Percentiles rank a stretch among this genome's conserved stretches.
phyloP scores from a whole-genome alignment of 1,140 invertebrate genomes.

The Rhynchophorus ferrugineus region DNA sequence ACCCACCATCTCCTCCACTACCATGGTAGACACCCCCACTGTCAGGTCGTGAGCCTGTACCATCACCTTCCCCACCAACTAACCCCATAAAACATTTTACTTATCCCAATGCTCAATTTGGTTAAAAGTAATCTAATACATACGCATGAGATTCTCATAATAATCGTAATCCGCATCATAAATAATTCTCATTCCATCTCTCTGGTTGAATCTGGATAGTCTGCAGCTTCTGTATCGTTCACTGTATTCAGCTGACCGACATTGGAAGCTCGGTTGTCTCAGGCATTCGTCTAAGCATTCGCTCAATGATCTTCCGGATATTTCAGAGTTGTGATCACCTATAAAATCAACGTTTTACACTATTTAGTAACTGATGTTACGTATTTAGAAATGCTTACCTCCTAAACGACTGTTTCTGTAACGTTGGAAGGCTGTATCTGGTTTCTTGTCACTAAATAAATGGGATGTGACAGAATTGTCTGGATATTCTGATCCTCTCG shows the following conservation, averaged over 20 bases:
- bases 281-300: slow-evolving; percentile 85
- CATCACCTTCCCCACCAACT: slow-evolving; percentile 32
- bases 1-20: slow-evolving; percentile 28
- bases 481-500: slow-evolving; percentile 73
- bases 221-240: slow-evolving; percentile 75
- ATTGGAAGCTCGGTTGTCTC: slow-evolving; percentile 79
- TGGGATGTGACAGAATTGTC: slow-evolving; percentile 75
- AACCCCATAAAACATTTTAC: slow-evolving; percentile 6
- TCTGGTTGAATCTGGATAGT: slow-evolving; percentile 76
- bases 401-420: slow-evolving; percentile 77
- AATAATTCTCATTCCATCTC: slow-evolving; percentile 79
- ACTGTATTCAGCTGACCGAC: slow-evolving; percentile 79
- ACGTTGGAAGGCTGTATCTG: slow-evolving; percentile 82
- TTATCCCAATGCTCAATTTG: neutral
- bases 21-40: slow-evolving; percentile 26
- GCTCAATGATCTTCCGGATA: slow-evolving; percentile 74
- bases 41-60: slow-evolving; percentile 21
- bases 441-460: slow-evolving; percentile 67
- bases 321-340: slow-evolving; percentile 77
- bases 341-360: neutral
- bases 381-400: slow-evolving; percentile 37
- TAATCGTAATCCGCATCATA: slow-evolving; percentile 87
- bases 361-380: neutral
- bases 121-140: slow-evolving; percentile 42
- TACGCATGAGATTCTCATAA: slow-evolving; percentile 86